Base-by-base conservation (phyloP, 2,888 invertebrate species). In the Eristalis pertinax region DNA sequence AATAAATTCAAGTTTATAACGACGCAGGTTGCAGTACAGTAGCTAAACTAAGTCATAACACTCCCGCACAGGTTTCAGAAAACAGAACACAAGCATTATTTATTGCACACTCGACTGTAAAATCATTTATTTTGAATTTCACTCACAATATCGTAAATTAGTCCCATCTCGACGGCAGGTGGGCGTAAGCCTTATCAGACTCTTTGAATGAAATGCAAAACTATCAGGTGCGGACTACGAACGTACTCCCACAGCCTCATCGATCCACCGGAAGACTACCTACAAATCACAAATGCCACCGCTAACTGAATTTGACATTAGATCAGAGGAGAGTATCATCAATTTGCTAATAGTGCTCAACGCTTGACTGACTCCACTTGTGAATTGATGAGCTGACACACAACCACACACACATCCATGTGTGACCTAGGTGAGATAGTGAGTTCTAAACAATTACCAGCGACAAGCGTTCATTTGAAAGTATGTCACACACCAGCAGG, bases 101-200 rank as follows among this genome's bases (percentile, higher is more conserved):
- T 32, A 32, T 32, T 0, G 1, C 32, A 13, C 38, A 38, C 13
- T 38, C 11, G 2, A 38, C 2, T 38, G 11, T 13, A 2, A 8
- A 38, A 38, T 13, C 38, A 29, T 5, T 13, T 38, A 13, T n/a
- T 75, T 38, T 5, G 13, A 26, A 35, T 35, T 4, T 50, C 43
- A 84, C 84, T 85, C 72, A 85, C 84, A 38, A 85, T 60, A 69
- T 85, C 80, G 38, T 76, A 85, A n/a, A 76, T 50, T n/a, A 85
- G 11, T 73, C 84, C 84, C 84, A 85, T 85, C 13, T 78, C 22
- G 32, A 10, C n/a, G 41, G 7, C 10, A 19, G 19, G 3, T 19
- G 1, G 5, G 1, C 5, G 32, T 32, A 10, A 19, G 19, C 8
- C 19, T 8, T 50, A 4, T 19, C 13, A 15, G 15, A 15, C 19